Base-by-base conservation (phyloP, 2,888 invertebrate genomes). In the Lepidocyrtinus sp. region DNA sequence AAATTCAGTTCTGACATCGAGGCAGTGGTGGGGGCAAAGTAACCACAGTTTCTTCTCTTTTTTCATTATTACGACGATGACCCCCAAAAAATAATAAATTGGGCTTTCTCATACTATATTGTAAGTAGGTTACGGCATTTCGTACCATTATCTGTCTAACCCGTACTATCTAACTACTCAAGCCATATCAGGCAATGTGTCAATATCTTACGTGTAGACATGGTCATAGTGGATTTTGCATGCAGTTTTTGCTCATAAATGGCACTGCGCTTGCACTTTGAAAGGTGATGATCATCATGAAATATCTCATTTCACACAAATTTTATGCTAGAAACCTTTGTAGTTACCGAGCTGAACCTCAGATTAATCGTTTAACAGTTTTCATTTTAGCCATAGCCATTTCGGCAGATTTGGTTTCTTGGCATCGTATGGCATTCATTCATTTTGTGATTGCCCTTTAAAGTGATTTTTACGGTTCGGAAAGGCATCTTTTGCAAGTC, bases 401-500 rank as follows among this genome's bases (percentile, higher is more conserved):
- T 2, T 21, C 5, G 9, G n/a, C 7, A 21, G 7, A 21, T 59
- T 59, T 59, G 1, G 3, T 21, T 59, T 59, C 59, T 59, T 59
- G 59, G 59, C 59, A 59, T 59, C 59, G n/a, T 59, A n/a, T n/a
- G n/a, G 22, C 59, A 59, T 2, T 2, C 21, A 59, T 59, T 59
- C 22, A 59, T 59, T 21, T 21, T 59, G 59, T 2, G 68, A 22
- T 70, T 70, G 70, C 70, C 26, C 59, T 70, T 61, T 70, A 21
- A 17, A 62, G 1, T 50, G 59, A 45, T 74, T 63, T 72, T 63
- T 21, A 63, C 72, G 24, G 45, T 17, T 15, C 9, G 24, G n/a
- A n/a, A n/a, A 59, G n/a, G 21, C 59, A 21, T 21, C 19, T 59
- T 59, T 59, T 9, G 59, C 59, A 59, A 59, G 59, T 21, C 59